A percentile compares a stretch with the other conserved stretches of the same genome.
Conservation (phyloP, 2,888 invertebrate species). For the Lycia hirtaria region DNA sequence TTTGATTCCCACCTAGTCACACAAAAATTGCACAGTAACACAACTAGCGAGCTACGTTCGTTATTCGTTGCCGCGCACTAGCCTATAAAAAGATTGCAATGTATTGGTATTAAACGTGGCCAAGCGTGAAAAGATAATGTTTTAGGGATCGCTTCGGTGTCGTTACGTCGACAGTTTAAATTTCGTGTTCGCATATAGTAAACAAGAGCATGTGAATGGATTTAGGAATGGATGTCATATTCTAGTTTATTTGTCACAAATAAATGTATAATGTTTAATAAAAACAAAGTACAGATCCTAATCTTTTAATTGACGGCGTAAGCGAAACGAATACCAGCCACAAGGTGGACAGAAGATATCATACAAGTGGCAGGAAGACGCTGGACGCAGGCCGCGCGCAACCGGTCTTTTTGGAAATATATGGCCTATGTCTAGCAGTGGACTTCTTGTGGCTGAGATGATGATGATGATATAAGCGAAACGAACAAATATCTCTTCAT, state of each 20-base stretch:
- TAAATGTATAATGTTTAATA: neutral
- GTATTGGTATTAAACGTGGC: conserved; percentile 42
- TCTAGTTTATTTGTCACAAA: neutral
- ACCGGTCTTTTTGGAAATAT: too few species aligned
- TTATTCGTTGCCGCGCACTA: conserved; percentile 35
- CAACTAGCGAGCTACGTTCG: conserved; percentile 9
- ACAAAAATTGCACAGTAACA: conserved; percentile 2
- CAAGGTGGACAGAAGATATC: too few species aligned
- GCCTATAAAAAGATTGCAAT: conserved; percentile 44
- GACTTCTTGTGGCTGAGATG: too few species aligned
- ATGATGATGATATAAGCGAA: too few species aligned
- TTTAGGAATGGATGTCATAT: neutral
- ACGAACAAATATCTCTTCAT: too few species aligned
- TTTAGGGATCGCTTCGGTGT: conserved; percentile 29
- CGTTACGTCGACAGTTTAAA: too few species aligned
- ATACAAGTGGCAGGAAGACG: too few species aligned
- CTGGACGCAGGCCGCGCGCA: too few species aligned
- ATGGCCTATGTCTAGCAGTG: too few species aligned
- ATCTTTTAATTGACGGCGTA: too few species aligned
- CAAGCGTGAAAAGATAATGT: conserved; percentile 43
- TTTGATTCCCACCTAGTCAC: neutral
- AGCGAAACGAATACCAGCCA: too few species aligned
- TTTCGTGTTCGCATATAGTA: conserved; percentile 4
- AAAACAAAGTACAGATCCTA: neutral
- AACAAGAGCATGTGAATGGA: neutral